Evolutionary conservation across 2,113 vertebrate species (phyloP).

Genomic region (Orientallactaga bullata): DNA sequence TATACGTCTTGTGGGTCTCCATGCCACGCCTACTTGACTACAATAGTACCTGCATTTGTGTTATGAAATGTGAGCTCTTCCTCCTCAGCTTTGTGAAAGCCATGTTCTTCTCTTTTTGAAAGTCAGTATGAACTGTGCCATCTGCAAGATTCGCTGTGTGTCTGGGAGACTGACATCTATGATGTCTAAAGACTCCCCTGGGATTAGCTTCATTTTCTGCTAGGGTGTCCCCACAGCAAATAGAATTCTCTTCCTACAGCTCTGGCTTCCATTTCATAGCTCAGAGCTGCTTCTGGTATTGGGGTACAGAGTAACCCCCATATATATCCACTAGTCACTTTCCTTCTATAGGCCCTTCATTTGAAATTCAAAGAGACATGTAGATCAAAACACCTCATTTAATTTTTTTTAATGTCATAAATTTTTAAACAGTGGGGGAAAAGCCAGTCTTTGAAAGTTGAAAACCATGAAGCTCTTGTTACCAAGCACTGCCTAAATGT

Average conservation of each 20-base stretch:
- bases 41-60: background rate
- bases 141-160: background rate
- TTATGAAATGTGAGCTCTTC: background rate
- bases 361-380: background rate
- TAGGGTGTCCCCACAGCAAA: background rate
- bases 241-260: no score
- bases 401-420: background rate
- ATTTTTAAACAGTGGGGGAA: conserved; percentile 20
- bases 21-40: background rate
- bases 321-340: background rate
- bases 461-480: background rate
- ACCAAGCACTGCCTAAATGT: background rate
- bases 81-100: background rate
- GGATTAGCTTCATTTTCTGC: background rate
- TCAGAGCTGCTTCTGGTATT: background rate
- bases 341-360: background rate
- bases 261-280: background rate
- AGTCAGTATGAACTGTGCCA: background rate
- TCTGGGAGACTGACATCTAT: fast-evolving
- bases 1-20: fast-evolving
- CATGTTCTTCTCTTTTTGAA: background rate
- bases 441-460: background rate
- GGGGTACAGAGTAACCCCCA: fast-evolving
- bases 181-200: background rate
- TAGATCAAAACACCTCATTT: background rate